A percentile compares a stretch with the other conserved stretches of the same genome.
These are phyloP conservation scores for Tenebrio molitor DNA, from an alignment of 1,140 invertebrate species.

Conservation along the genomic window DNA sequence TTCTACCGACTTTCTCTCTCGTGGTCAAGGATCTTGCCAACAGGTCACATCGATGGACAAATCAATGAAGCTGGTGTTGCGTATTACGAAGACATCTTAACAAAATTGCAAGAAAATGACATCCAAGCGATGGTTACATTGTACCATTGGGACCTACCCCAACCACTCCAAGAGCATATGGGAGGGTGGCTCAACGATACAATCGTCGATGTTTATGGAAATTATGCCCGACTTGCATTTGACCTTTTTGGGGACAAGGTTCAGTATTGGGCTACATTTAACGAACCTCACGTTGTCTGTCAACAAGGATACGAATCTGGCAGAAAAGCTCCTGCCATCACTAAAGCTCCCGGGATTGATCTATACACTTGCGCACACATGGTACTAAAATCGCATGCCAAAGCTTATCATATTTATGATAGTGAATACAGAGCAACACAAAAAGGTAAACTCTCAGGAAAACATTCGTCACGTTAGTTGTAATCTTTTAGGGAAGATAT, in stretches of 20 bases:
- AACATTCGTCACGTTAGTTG: no score
- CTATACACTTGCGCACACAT: slow-evolving; percentile 58
- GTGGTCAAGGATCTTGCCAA: slow-evolving; percentile 69
- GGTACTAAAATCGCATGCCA: slow-evolving; percentile 58
- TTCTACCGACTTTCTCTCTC: slow-evolving; percentile 74
- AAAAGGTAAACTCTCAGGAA: slow-evolving; percentile 49
- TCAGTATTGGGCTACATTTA: slow-evolving; percentile 71
- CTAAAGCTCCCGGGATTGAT: slow-evolving; percentile 54
- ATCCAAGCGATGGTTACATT: slow-evolving; percentile 71
- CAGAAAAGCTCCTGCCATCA: slow-evolving; percentile 51
- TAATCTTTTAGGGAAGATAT: background rate
- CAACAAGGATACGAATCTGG: slow-evolving; percentile 53
- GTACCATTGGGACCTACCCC: slow-evolving; percentile 66
- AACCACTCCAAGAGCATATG: slow-evolving; percentile 67
- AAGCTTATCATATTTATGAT: slow-evolving; percentile 58
- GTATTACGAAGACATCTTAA: slow-evolving; percentile 73
- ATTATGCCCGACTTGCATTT: slow-evolving; percentile 62
- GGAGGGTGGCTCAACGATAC: slow-evolving; percentile 69
- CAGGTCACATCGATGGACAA: slow-evolving; percentile 57
- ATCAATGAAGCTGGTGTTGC: slow-evolving; percentile 49
- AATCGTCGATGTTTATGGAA: slow-evolving; percentile 62
- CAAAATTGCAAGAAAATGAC: slow-evolving; percentile 65
- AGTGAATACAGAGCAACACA: slow-evolving; percentile 53
- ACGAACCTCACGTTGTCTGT: slow-evolving; percentile 67
- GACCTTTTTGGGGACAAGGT: slow-evolving; percentile 56